Percentiles rank a stretch among this genome's conserved stretches.
Evolutionary conservation across 30 jellyfish, hydroid and myxozoan genomes (phyloP).

Genomic region (Mastigias papua): DNA sequence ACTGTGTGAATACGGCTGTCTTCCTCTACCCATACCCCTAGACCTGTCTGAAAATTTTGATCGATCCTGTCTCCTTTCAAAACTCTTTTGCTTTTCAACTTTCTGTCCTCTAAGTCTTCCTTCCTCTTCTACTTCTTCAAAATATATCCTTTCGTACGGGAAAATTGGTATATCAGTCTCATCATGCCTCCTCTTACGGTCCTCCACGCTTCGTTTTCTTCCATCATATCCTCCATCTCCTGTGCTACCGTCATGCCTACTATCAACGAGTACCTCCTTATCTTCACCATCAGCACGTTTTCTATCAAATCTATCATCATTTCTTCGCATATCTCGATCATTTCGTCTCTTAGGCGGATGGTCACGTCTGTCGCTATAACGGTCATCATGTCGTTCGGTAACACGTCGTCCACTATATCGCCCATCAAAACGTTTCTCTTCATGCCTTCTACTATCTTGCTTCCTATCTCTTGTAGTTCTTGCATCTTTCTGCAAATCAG

Average conservation of each 20-base stretch:
- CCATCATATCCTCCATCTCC: slow-evolving; percentile 18
- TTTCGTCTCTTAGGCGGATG: not conserved
- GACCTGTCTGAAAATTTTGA: slow-evolving; percentile 40
- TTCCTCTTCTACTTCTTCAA: slow-evolving; percentile 61
- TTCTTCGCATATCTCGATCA: slow-evolving; percentile 52
- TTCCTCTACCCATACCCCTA: slow-evolving; percentile 52
- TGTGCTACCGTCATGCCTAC: slow-evolving; percentile 2
- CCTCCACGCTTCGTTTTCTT: slow-evolving; percentile 44
- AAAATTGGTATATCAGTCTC: slow-evolving; percentile 33
- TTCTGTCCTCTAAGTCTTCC: slow-evolving; percentile 32
- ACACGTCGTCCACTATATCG: slow-evolving; percentile 21
- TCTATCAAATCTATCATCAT: slow-evolving; percentile 5
- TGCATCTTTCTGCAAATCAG: slow-evolving; percentile 16
- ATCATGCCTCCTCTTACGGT: slow-evolving; percentile 65
- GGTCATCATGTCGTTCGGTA: slow-evolving; percentile 35
- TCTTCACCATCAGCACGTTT: slow-evolving; percentile 31
- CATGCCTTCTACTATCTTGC: slow-evolving; percentile 27
- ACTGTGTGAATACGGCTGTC: slow-evolving; percentile 40
- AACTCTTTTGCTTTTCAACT: slow-evolving; percentile 26
- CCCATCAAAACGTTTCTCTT: slow-evolving; percentile 31
- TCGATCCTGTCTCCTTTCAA: slow-evolving; percentile 45
- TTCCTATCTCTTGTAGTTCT: slow-evolving; percentile 34
- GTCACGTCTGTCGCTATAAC: slow-evolving; percentile 26
- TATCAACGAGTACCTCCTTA: not conserved
- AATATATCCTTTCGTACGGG: slow-evolving; percentile 33